phyloP scores from a whole-genome alignment of 2,113 vertebrate species.

The Callospermophilus lateralis region DNA sequence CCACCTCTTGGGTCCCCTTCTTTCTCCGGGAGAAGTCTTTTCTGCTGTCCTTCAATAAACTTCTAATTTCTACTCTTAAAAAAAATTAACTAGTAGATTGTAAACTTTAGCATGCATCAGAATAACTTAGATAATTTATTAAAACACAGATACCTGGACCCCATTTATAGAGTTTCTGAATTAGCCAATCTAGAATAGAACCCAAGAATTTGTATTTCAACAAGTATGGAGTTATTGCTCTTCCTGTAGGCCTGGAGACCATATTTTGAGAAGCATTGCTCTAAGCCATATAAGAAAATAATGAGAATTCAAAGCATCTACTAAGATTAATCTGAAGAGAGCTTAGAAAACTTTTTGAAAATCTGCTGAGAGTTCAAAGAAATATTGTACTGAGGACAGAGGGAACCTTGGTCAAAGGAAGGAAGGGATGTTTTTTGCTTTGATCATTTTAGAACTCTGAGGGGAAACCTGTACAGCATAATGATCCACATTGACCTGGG shows the following conservation, averaged over 20 bases:
- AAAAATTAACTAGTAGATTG: neutral
- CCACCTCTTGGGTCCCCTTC: no score
- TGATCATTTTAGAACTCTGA: neutral
- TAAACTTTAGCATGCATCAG: neutral
- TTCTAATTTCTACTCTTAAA: no score
- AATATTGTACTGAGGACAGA: neutral
- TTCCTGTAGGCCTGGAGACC: neutral
- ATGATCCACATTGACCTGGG: no score
- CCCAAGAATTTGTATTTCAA: neutral
- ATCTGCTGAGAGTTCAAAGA: neutral
- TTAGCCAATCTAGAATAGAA: neutral
- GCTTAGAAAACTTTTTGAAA: neutral
- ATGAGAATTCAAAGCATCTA: neutral
- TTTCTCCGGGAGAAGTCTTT: no score
- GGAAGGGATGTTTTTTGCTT: neutral
- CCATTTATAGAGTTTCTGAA: neutral
- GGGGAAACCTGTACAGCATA: neutral
- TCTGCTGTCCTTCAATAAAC: no score
- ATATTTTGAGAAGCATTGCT: neutral
- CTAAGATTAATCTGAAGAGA: neutral
- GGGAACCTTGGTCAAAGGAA: neutral
- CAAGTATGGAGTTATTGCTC: neutral
- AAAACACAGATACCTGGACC: neutral
- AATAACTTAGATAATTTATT: neutral
- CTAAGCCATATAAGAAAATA: neutral